Evolutionary conservation across 30 jellyfish, hydroid and myxozoan genomes (phyloP).

Genomic region (Pelagia noctiluca): DNA sequence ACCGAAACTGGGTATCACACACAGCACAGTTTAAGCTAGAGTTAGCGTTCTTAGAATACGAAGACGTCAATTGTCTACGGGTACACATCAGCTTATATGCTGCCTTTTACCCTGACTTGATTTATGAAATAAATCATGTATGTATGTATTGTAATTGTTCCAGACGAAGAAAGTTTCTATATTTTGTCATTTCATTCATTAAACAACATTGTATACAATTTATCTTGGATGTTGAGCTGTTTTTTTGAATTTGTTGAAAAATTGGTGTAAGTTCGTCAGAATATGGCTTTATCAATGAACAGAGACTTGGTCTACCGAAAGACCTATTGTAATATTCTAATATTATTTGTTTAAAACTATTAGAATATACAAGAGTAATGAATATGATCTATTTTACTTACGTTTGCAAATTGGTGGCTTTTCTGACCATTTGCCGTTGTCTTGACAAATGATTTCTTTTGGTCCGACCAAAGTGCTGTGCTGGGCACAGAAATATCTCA

Average conservation of each 20-base stretch:
- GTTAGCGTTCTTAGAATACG: too few relatives aligned
- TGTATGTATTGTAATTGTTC: too few relatives aligned
- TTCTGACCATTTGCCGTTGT: conserved; percentile 60
- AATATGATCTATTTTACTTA: conserved; percentile 24
- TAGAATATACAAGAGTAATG: neutral
- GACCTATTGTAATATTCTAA: neutral
- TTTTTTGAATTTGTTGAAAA: neutral
- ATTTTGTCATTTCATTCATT: too few relatives aligned
- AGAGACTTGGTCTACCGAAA: too few relatives aligned
- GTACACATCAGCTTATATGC: too few relatives aligned
- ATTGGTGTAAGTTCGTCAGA: neutral
- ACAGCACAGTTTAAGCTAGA: too few relatives aligned
- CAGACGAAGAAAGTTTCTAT: too few relatives aligned
- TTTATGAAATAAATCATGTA: too few relatives aligned
- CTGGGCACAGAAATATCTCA: conserved; percentile 33
- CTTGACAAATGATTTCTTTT: conserved; percentile 33
- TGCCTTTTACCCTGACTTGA: too few relatives aligned
- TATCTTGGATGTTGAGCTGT: neutral
- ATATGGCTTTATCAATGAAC: neutral
- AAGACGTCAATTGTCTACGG: too few relatives aligned
- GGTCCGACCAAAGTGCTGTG: conserved; percentile 48
- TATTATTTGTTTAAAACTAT: neutral
- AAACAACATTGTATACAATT: too few relatives aligned
- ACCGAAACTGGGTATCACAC: too few relatives aligned
- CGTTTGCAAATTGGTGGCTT: conserved; percentile 75